Percentiles rank a stretch among this genome's conserved stretches.
These are phyloP conservation scores for Calameuta filiformis DNA, from an alignment of 2,888 invertebrate species.

Conservation along the genomic window DNA sequence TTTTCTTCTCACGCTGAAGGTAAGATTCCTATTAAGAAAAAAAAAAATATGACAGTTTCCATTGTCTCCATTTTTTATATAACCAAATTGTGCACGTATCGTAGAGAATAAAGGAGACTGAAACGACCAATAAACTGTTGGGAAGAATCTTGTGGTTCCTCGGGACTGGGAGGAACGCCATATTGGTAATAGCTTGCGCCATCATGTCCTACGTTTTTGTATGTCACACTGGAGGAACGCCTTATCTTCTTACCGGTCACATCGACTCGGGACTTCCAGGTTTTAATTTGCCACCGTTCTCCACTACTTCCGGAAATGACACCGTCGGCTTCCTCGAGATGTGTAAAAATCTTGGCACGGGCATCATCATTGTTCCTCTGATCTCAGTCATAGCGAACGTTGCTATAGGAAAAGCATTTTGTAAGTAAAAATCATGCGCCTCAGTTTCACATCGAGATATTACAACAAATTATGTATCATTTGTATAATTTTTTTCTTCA, in stretches of 20 bases:
- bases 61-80: neutral
- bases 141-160: slow-evolving; percentile 72
- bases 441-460: no score
- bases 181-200: slow-evolving; percentile 74
- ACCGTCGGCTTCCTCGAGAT: slow-evolving; percentile 70
- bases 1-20: slow-evolving; percentile 73
- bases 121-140: slow-evolving; percentile 56
- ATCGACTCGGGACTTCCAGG: slow-evolving; percentile 74
- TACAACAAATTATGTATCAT: neutral
- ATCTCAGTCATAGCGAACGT: slow-evolving; percentile 82
- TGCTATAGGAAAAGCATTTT: slow-evolving; percentile 87
- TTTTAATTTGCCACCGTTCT: slow-evolving; percentile 69
- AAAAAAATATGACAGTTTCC: neutral
- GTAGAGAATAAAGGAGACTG: slow-evolving; percentile 73
- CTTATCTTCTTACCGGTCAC: slow-evolving; percentile 72
- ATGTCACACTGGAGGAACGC: slow-evolving; percentile 61
- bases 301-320: slow-evolving; percentile 66
- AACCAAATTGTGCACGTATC: slow-evolving; percentile 24
- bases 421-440: slow-evolving; percentile 68
- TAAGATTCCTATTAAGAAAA: slow-evolving; percentile 43
- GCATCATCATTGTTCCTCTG: slow-evolving; percentile 78
- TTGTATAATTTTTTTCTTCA: neutral
- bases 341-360: slow-evolving; percentile 74
- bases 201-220: slow-evolving; percentile 71
- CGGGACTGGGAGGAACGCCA: slow-evolving; percentile 77